A percentile compares a stretch with the other conserved stretches of the same genome.
Conservation (phyloP, 2,113 vertebrate genomes). For the Apteryx mantelli region DNA sequence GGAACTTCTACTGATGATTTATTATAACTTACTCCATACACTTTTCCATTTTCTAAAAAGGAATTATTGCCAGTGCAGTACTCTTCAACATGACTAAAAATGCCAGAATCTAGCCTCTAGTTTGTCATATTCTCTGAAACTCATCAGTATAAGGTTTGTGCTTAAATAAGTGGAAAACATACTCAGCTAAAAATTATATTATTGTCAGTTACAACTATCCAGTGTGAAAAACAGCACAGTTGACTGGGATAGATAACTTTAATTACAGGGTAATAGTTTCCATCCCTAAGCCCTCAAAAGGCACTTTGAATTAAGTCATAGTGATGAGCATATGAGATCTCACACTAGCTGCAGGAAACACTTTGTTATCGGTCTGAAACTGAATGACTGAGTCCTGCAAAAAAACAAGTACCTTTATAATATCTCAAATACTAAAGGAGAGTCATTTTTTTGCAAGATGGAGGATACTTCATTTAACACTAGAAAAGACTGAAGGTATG, state of each 20-base stretch:
- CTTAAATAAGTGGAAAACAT: not conserved
- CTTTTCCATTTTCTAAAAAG: not conserved
- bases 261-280: not conserved
- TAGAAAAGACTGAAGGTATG: not conserved
- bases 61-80: not conserved
- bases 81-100: not conserved
- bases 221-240: not conserved
- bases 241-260: not conserved
- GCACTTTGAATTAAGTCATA: not conserved
- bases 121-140: not conserved
- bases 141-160: not conserved
- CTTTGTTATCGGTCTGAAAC: not conserved
- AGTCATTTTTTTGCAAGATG: not conserved
- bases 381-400: not conserved
- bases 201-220: not conserved
- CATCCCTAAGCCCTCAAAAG: not conserved
- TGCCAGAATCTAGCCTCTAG: not conserved
- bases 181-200: not conserved
- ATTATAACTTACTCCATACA: not conserved
- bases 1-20: not conserved
- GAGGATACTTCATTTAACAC: not conserved
- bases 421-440: not conserved
- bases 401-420: not conserved
- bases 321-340: not conserved
- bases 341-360: not conserved